phyloP scores from a whole-genome alignment of 2,797 vertebrate genomes.

The Antennarius maculatus region DNA sequence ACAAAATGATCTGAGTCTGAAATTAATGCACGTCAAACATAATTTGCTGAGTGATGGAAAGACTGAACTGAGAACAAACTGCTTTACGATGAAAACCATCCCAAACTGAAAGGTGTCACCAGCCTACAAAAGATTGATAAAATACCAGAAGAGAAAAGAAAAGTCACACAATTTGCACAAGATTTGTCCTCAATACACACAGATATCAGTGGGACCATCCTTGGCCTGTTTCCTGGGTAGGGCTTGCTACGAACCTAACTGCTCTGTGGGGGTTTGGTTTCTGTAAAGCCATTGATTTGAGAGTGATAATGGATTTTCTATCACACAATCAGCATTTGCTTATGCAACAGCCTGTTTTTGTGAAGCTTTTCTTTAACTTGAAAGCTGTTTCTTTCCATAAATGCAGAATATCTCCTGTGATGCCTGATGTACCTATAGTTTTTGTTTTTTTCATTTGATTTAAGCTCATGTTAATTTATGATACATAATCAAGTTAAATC shows the following conservation, averaged over 20 bases:
- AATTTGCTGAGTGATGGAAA: background rate
- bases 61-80: constrained; percentile 8
- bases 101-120: constrained; percentile 23
- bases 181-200: constrained; percentile 59
- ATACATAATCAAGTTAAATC: background rate
- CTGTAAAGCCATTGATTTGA: constrained; percentile 53
- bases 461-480: constrained; percentile 1
- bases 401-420: background rate
- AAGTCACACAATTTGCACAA: constrained; percentile 41
- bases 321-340: constrained; percentile 14
- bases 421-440: background rate
- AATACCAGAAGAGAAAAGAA: background rate
- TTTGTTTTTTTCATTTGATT: background rate
- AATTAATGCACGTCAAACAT: constrained; percentile 36
- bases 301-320: constrained; percentile 37
- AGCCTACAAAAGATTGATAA: constrained; percentile 5
- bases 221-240: constrained; percentile 58
- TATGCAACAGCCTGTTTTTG: constrained; percentile 12
- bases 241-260: constrained; percentile 43
- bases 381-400: background rate
- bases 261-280: constrained; percentile 17
- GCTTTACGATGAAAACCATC: constrained; percentile 14
- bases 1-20: constrained; percentile 15
- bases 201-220: constrained; percentile 50
- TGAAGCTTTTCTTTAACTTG: background rate